A percentile compares a stretch with the other conserved stretches of the same genome.
phyloP scores from a whole-genome alignment of 2,888 invertebrate genomes.

The Rhodophaea formosa region DNA sequence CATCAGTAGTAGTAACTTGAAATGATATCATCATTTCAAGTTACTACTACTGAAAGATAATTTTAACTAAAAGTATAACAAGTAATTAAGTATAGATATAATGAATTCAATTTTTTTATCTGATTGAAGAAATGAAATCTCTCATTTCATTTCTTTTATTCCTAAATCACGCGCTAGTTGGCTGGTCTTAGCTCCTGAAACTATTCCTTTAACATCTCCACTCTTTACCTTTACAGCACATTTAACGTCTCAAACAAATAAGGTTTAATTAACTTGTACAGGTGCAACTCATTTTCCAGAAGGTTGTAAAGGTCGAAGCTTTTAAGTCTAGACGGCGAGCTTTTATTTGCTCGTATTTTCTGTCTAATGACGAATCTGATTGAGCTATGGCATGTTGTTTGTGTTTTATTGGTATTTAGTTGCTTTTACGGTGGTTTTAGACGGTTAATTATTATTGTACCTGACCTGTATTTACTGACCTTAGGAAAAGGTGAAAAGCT shows the following conservation, averaged over 20 bases:
- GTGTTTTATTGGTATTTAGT: neutral
- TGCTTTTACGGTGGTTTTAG: neutral
- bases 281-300: conserved; percentile 8
- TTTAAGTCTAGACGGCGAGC: conserved; percentile 11
- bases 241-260: conserved; percentile 5
- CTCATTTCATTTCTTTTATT: too few relatives aligned
- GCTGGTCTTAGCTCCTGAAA: too few relatives aligned
- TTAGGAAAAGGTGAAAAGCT: too few relatives aligned
- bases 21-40: too few relatives aligned
- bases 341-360: conserved; percentile 8
- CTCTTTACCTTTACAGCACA: neutral
- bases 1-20: too few relatives aligned
- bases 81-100: too few relatives aligned
- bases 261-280: conserved; percentile 14
- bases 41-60: too few relatives aligned
- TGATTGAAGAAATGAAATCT: too few relatives aligned
- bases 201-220: too few relatives aligned
- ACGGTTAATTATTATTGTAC: neutral
- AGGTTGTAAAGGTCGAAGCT: conserved; percentile 10
- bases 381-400: neutral
- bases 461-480: neutral
- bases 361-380: conserved; percentile 4
- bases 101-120: too few relatives aligned
- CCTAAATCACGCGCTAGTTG: too few relatives aligned
- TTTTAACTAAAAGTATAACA: too few relatives aligned